A percentile compares a stretch with the other conserved stretches of the same genome.
Evolutionary conservation across 2,113 vertebrate genomes (phyloP).

Genomic region (Speoplatyrhinus poulsoni): DNA sequence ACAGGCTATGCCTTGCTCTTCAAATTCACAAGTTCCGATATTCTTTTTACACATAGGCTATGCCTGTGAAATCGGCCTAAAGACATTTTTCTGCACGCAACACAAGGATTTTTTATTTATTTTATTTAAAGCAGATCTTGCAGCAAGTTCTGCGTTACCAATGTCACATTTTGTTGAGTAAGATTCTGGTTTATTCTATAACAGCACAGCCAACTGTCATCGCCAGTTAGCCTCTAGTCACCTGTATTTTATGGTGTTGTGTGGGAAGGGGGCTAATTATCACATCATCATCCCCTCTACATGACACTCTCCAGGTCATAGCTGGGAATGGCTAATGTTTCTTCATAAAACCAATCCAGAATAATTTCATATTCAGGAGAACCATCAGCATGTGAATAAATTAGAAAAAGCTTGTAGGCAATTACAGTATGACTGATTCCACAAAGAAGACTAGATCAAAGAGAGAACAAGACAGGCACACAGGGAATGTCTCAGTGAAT

Average conservation of each 20-base stretch:
- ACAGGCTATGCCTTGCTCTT: no score
- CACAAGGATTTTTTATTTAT: no score
- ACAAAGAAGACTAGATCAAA: conserved; percentile 1
- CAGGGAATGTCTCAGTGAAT: conserved; percentile 2
- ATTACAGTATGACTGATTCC: background rate
- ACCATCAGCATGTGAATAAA: background rate
- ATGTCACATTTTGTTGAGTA: background rate
- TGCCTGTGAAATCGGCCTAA: no score
- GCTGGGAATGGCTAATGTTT: background rate
- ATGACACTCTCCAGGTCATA: background rate
- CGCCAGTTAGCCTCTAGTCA: conserved; percentile 5
- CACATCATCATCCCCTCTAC: conserved; percentile 9
- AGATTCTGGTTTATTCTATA: background rate
- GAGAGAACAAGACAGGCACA: conserved; percentile 14
- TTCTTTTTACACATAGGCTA: no score
- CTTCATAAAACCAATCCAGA: no score
- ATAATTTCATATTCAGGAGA: no score
- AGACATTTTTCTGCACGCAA: background rate
- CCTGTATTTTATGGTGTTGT: background rate
- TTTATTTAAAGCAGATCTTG: no score
- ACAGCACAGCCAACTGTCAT: conserved; percentile 18
- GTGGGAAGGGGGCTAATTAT: conserved; percentile 7
- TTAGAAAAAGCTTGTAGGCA: no score
- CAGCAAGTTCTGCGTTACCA: no score
- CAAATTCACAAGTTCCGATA: no score